Base-by-base conservation (phyloP, 2,888 invertebrate genomes). In the Chouioia cunea region DNA sequence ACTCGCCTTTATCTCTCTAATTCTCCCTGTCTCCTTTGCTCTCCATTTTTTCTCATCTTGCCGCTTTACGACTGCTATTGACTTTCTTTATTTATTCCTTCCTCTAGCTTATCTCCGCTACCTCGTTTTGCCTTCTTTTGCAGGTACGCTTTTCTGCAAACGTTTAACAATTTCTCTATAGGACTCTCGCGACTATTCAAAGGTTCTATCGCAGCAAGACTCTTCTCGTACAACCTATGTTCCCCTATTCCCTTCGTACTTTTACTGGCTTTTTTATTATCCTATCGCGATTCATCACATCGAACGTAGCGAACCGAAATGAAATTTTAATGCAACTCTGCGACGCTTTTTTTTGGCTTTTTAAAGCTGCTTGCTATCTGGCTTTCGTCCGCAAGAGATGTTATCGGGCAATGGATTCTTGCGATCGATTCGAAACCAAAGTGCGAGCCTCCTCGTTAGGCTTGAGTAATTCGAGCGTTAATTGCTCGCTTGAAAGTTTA, bases 391-490 rank as follows among this genome's bases (percentile, higher is more conserved):
- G 56, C 68, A 65, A 52, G 73, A 81, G 83, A 83, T 83, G 79
- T 79, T 81, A 82, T 82, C 83, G 79, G 78, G 78, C 79, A 83
- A 83, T 82, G 82, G 82, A 83, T 79, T 79, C 80, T 80, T 77
- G 79, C 79, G 79, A 80, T 82, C 79, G 80, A 75, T 73, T 71
- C 70, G 71, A 75, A 76, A 75, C 73, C 74, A 73, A 74, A 64
- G 58, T 65, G 70, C 70, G 77, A 74, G 76, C 79, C 79, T 79
- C 78, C 82, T 83, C 82, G 83, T 83, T 83, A 83, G 81, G 79
- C 79, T 81, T 80, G 82, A 82, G 83, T 83, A 83, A 83, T 83
- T 83, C 83, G 82, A 82, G 80, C 80, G 79, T 82, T 83, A 83
- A 83, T 83, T 83, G 82, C 82, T 36, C 36, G 78, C 77, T 77